Evolutionary conservation across 2,113 vertebrate genomes (phyloP).

Genomic region (Talpa occidentalis): DNA sequence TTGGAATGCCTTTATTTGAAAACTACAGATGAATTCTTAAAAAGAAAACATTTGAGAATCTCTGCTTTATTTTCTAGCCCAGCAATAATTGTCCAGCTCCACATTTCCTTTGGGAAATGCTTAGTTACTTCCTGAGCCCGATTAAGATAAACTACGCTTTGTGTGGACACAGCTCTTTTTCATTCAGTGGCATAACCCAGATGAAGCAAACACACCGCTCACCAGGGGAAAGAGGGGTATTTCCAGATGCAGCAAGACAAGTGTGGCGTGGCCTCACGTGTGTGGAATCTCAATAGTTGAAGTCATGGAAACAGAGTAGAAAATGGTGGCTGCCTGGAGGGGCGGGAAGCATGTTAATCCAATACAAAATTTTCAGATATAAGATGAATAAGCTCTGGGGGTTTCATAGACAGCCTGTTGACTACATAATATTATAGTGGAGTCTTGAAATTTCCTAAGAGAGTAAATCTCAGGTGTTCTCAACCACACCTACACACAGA

Average conservation of each 20-base stretch:
- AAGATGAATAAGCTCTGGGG: background rate
- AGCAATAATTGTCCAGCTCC: background rate
- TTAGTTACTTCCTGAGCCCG: background rate
- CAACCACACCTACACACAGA: background rate
- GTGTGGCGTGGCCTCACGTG: background rate
- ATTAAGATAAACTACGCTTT: background rate
- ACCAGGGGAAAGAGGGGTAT: background rate
- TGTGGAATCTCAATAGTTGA: background rate
- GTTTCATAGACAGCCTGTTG: background rate
- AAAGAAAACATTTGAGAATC: background rate
- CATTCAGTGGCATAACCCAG: background rate
- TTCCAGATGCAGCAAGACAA: background rate
- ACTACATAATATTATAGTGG: background rate
- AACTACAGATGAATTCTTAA: background rate
- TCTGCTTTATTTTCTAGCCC: background rate
- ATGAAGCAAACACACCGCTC: background rate
- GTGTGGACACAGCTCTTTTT: background rate
- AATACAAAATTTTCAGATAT: background rate
- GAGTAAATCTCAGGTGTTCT: background rate
- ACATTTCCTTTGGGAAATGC: background rate
- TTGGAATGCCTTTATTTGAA: background rate
- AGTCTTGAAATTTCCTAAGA: background rate
- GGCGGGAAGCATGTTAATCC: background rate
- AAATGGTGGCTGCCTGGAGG: background rate
- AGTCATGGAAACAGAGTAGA: background rate